Percentiles rank a stretch among this genome's conserved stretches.
These are phyloP conservation scores for Xiphophorus hellerii DNA, from an alignment of 2,113 vertebrate genomes.

Conservation along the genomic window DNA sequence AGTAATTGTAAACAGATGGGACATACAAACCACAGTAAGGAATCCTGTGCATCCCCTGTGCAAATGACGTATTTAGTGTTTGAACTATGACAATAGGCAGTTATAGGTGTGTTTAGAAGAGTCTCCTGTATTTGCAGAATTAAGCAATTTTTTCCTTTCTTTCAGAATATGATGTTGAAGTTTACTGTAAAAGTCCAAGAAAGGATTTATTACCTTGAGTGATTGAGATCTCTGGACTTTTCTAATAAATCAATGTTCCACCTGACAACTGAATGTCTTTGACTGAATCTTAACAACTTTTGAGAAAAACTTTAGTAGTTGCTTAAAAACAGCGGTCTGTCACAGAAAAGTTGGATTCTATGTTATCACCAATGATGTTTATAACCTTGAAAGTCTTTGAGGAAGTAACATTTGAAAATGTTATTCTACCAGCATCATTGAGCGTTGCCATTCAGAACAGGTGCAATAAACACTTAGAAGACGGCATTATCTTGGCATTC, in stretches of 20 bases:
- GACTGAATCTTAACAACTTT: background rate
- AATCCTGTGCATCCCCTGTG: no score
- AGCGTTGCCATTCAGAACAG: conserved; percentile 5
- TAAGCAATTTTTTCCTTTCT: no score
- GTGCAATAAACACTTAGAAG: conserved; percentile 34
- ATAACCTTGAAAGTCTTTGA: conserved; percentile 4
- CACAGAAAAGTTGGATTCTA: background rate
- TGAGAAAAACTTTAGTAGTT: background rate
- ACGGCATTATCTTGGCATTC: conserved; percentile 26
- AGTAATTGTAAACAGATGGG: no score
- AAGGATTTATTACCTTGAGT: background rate
- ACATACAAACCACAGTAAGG: no score
- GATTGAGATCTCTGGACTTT: background rate
- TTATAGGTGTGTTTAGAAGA: no score
- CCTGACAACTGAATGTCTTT: background rate
- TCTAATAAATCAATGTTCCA: background rate
- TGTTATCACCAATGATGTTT: background rate
- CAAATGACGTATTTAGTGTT: no score
- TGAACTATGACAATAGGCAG: no score
- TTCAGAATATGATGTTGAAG: no score
- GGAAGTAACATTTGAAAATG: background rate
- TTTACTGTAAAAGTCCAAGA: no score
- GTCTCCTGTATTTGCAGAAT: no score
- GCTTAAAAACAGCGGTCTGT: background rate
- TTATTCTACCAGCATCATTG: background rate